Evolutionary conservation across 2,113 vertebrate species (phyloP).

Genomic region (Mirounga angustirostris): DNA sequence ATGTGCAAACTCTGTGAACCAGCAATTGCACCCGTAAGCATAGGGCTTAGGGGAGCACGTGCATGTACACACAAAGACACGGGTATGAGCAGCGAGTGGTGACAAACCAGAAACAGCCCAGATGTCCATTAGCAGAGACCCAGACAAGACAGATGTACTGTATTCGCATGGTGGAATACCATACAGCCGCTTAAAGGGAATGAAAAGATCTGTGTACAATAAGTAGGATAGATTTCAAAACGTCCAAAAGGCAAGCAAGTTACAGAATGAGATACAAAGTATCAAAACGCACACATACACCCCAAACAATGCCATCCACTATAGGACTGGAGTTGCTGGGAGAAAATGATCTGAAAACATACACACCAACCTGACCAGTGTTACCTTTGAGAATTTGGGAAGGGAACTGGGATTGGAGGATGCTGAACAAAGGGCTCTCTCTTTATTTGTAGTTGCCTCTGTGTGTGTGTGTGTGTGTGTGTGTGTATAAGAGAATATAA

Average conservation of each 20-base stretch:
- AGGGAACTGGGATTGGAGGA: background rate
- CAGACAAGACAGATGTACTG: background rate
- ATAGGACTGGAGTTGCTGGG: too few species aligned
- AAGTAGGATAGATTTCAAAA: background rate
- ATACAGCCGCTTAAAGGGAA: background rate
- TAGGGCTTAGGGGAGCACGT: background rate
- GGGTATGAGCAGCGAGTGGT: rapidly evolving
- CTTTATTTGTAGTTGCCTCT: background rate
- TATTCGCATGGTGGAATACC: background rate
- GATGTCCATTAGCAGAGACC: background rate
- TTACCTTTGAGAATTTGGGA: background rate
- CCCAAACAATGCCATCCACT: background rate
- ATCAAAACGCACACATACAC: background rate
- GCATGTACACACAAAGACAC: rapidly evolving
- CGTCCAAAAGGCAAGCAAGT: background rate
- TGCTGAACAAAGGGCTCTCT: background rate
- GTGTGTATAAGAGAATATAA: background rate
- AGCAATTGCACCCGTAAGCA: background rate
- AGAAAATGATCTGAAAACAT: background rate
- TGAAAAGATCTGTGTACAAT: background rate
- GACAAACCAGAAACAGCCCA: background rate
- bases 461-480: background rate
- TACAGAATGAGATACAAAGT: background rate
- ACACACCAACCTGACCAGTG: background rate
- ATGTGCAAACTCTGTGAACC: background rate